Evolutionary conservation across 37 sponge, comb jelly and placozoan genomes (phyloP).

Genomic region (Mnemiopsis leidyi): DNA sequence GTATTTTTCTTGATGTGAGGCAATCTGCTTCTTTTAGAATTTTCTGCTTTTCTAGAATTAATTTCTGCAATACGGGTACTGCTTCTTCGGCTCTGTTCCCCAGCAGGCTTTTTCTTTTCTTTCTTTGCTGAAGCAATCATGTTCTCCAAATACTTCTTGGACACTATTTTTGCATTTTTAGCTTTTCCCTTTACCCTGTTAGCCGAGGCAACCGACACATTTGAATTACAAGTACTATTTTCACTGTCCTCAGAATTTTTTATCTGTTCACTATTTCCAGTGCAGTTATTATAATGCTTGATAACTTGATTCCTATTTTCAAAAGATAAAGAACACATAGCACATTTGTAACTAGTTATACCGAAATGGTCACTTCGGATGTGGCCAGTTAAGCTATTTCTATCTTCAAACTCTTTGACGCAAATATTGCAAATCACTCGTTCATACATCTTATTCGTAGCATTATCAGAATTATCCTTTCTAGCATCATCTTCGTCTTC

Average conservation of each 20-base stretch:
- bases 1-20: background rate
- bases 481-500: background rate
- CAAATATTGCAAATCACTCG: constrained; percentile 37
- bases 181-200: no score
- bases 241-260: no score
- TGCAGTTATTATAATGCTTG: constrained; percentile 36
- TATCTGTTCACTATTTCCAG: no score
- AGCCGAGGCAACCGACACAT: no score
- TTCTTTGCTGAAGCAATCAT: no score
- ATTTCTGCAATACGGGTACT: no score
- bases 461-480: background rate
- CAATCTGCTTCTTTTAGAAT: background rate
- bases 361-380: background rate
- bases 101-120: no score
- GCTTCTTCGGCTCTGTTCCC: no score
- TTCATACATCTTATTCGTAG: background rate
- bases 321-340: background rate
- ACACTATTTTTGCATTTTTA: no score
- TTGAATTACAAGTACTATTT: no score
- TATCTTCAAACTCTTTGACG: background rate
- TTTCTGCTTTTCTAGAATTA: background rate
- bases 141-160: no score
- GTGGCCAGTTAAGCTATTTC: background rate
- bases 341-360: constrained; percentile 21
- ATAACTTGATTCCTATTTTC: background rate